Percentiles rank a stretch among this genome's conserved stretches.
Conservation (phyloP, 2,888 invertebrate species). For the Drosophila atripex region DNA sequence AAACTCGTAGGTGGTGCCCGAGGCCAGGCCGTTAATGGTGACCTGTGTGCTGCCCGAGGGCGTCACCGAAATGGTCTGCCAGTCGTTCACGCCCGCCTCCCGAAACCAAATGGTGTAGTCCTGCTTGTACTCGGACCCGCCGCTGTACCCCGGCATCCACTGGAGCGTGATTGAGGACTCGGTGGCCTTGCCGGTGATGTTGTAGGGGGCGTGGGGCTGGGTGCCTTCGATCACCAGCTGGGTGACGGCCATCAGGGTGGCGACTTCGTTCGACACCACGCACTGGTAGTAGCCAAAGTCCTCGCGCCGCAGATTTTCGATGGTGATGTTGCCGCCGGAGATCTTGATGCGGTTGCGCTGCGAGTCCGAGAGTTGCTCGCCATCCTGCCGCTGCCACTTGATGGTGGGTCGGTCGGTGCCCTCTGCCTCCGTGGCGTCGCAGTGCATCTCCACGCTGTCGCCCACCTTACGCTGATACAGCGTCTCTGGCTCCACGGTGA, state of each 20-base stretch:
- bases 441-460: constrained; percentile 96
- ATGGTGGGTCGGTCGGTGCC: constrained; percentile 95
- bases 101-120: constrained; percentile 98
- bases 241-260: constrained; percentile 95
- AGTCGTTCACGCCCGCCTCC: constrained; percentile 93
- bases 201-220: constrained; percentile 98
- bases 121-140: constrained; percentile 97
- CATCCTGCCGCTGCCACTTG: constrained; percentile 95
- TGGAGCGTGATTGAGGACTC: constrained; percentile 95
- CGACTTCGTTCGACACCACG: constrained; percentile 97
- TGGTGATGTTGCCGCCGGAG: constrained; percentile 94
- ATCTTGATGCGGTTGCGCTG: constrained; percentile 92
- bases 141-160: constrained; percentile 98
- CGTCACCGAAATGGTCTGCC: constrained; percentile 96
- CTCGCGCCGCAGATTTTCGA: constrained; percentile 92
- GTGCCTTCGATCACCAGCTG: constrained; percentile 96
- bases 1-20: constrained; percentile 97
- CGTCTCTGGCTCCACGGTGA: constrained; percentile 94
- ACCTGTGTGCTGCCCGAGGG: constrained; percentile 95
- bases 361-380: constrained; percentile 87
- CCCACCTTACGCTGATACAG: constrained; percentile 96
- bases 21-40: constrained; percentile 94
- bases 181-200: constrained; percentile 94
- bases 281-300: constrained; percentile 99
- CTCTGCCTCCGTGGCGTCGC: constrained; percentile 96